Evolutionary conservation across 2,113 vertebrate genomes (phyloP).

Genomic region (Protobothrops flavoviridis): DNA sequence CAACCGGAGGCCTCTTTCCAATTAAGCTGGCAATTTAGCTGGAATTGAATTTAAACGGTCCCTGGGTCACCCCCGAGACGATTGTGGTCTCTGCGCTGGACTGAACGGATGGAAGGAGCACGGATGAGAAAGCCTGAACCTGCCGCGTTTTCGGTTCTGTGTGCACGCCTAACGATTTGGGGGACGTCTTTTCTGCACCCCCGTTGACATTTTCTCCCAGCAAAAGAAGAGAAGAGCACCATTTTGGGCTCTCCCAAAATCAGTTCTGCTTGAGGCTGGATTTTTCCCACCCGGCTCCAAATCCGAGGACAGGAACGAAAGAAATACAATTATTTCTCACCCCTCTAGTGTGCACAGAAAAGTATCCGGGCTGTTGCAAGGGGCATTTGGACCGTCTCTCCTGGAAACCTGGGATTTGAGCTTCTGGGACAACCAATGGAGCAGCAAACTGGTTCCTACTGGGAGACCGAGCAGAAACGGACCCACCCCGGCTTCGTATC

Average conservation of each 20-base stretch:
- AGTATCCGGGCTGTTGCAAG: not conserved
- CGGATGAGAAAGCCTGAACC: not conserved
- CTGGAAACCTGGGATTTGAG: not conserved
- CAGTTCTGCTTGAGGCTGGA: not conserved
- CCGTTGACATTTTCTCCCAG: not conserved
- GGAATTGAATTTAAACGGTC: not conserved
- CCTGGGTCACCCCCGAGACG: constrained; percentile 14
- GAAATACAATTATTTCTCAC: not conserved
- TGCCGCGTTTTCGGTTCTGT: not conserved
- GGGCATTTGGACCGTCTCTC: too few relatives aligned
- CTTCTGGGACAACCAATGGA: not conserved
- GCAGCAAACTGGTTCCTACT: too few relatives aligned
- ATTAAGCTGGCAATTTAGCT: not conserved
- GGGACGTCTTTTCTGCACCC: not conserved
- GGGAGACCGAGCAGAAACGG: not conserved
- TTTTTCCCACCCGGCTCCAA: not conserved
- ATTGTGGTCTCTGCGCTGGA: not conserved
- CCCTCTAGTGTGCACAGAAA: not conserved
- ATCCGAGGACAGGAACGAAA: not conserved
- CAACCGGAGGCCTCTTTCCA: not conserved
- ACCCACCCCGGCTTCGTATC: not conserved
- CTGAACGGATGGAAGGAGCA: constrained; percentile 1
- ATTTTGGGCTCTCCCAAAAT: not conserved
- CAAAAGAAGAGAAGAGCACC: not conserved
- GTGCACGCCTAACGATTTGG: not conserved